Base-by-base conservation (phyloP, 2,797 vertebrate genomes). In the Hylomyscus alleni region DNA sequence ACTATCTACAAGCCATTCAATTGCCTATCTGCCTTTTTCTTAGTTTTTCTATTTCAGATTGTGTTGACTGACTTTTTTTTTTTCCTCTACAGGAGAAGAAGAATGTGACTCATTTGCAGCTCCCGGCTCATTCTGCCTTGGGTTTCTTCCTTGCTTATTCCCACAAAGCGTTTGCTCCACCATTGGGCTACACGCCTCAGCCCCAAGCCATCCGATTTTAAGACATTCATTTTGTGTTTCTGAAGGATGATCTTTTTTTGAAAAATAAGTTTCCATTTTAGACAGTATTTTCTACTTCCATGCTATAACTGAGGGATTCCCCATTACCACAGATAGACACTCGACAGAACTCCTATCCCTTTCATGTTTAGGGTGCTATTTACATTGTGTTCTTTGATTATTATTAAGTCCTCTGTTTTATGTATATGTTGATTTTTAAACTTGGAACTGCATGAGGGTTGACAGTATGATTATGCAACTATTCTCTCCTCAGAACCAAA, bases 391-490 rank as follows among this genome's bases (percentile, higher is more conserved):
- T 65, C 19, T 44, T 40, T 76, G 50, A 37, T 54, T 72, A 37
- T 56, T 34, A 52, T 62, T 56, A 80, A 81, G 20, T 67, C 76
- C 37, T 89, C 37, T 93, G 77, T 56, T 47, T 90, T 88, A 44
- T 76, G 77, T 92, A n/a, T 69, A 62, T 54, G 37, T 52, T 81
- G 76, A 88, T 72, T 97, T 97, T 85, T 65, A 78, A 85, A 54
- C 40, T 47, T 84, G 77, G 65, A 90, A 89, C 83, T 56, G 58
- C 67, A 14, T 65, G 73, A 54, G 4, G 29, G 54, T 85, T 96
- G 87, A 82, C 44, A n/a, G 87, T 47, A 22, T 47, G 15, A 90
- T 56, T 78, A 83, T 62, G 22, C 72, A 44, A 62, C 92, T 58
- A 76, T 40, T 93, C 50, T 83, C 31, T 78, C 31, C 87, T 93